Evolutionary conservation across 2,888 invertebrate species (phyloP).

Genomic region (Prosapia bicincta): DNA sequence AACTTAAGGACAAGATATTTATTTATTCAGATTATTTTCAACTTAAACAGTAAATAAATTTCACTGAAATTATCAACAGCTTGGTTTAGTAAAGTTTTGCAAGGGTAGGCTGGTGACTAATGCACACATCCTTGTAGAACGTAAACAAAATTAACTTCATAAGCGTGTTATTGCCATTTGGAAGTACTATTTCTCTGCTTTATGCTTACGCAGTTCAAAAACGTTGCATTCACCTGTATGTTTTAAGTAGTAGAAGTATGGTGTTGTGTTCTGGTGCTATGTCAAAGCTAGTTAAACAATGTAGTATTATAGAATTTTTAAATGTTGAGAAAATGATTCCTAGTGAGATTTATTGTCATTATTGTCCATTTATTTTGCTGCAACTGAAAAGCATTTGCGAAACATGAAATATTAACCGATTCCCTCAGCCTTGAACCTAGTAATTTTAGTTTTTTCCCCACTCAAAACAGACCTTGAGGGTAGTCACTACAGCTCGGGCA

Average conservation of each 20-base stretch:
- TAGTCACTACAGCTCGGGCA: not conserved
- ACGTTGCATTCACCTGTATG: not conserved
- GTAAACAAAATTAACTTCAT: not conserved
- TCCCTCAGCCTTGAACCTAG: not conserved
- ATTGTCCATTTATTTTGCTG: not conserved
- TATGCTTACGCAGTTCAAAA: constrained; percentile 8
- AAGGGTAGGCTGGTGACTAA: constrained; percentile 6
- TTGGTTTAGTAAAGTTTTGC: not conserved
- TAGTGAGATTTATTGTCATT: constrained; percentile 12
- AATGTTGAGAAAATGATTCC: constrained; percentile 7
- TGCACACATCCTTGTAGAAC: constrained; percentile 6
- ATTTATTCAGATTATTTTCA: no score
- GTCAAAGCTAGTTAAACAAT: constrained; percentile 2
- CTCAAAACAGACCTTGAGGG: not conserved
- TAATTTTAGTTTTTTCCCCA: not conserved
- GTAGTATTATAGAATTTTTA: constrained; percentile 2
- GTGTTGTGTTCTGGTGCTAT: constrained; percentile 7
- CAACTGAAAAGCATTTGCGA: not conserved
- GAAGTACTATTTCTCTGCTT: not conserved
- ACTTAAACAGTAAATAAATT: no score
- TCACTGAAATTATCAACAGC: no score
- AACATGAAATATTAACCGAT: not conserved
- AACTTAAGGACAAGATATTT: no score
- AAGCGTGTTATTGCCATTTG: not conserved
- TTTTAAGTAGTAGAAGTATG: constrained; percentile 3